Base-by-base conservation (phyloP, 1,140 invertebrate species). In the Nephotettix cincticeps region DNA sequence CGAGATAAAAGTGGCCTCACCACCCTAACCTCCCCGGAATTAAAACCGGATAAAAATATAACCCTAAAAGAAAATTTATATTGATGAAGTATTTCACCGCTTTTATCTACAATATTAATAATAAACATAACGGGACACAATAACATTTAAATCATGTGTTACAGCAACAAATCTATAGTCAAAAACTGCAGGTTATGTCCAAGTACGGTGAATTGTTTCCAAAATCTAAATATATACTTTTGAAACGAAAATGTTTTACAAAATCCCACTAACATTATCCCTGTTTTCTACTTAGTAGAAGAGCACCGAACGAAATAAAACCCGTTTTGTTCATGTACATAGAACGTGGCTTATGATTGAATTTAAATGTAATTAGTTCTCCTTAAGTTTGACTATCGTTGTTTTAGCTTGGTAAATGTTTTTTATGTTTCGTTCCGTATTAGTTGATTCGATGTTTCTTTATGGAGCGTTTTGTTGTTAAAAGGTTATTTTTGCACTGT, bases 261-360 rank as follows among this genome's bases (percentile, higher is more conserved):
- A 36, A n/a, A n/a, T n/a, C n/a, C 14, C 32, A 6, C 14, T 36
- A 36, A 36, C n/a, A 4, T 54, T 6, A 9, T 19, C 23, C 47
- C 47, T 25, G n/a, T 54, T 25, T 54, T 54, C 19, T 43, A 9
- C 47, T 4, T n/a, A 54, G 23, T 19, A 19, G 23, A 36, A 4
- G 32, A 54, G n/a, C 47, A 54, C 47, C n/a, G 19, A 19, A 54
- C 47, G 47, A 54, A 19, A 54, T 4, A 6, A 19, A 54, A 54
- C 4, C 4, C 3, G 9, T 9, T 4, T 19, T 54, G 23, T 54
- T 45, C 11, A 23, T 67, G 64, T 67, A 67, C 64, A 67, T 67
- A 67, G 64, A 67, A 45, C 64, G 64, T 67, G 64, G 61, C 64
- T 67, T 67, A 61, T 61, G 56, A 61, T 23, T 61, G 56, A 61